Conservation (phyloP, 1,140 invertebrate species). For the Tetragonula clypearis region DNA sequence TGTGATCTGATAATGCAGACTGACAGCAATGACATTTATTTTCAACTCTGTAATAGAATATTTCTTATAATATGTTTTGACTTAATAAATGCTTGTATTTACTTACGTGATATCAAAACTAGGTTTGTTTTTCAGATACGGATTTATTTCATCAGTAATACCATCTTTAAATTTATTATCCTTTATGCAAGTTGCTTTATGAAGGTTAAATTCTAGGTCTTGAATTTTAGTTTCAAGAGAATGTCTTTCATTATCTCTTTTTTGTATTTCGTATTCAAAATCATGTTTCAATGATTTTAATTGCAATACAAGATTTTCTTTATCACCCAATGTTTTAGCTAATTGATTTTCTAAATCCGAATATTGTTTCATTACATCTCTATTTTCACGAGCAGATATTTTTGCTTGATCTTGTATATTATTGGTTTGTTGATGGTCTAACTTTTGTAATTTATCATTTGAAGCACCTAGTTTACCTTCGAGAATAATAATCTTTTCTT, state of each 20-base stretch:
- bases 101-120: slow-evolving; percentile 53
- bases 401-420: slow-evolving; percentile 66
- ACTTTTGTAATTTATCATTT: slow-evolving; percentile 65
- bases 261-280: slow-evolving; percentile 74
- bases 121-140: slow-evolving; percentile 25
- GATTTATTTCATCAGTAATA: slow-evolving; percentile 15
- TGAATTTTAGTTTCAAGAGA: slow-evolving; percentile 72
- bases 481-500: slow-evolving; percentile 67
- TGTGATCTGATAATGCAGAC: slow-evolving; percentile 52
- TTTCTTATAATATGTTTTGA: not conserved
- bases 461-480: slow-evolving; percentile 66
- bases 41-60: slow-evolving; percentile 48
- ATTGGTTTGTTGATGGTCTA: slow-evolving; percentile 59
- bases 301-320: slow-evolving; percentile 70
- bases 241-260: slow-evolving; percentile 72
- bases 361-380: slow-evolving; percentile 72
- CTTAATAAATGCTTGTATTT: slow-evolving; percentile 3
- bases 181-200: slow-evolving; percentile 44
- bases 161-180: slow-evolving; percentile 22
- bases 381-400: slow-evolving; percentile 69
- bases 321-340: slow-evolving; percentile 68
- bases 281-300: slow-evolving; percentile 70
- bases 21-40: slow-evolving; percentile 51
- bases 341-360: slow-evolving; percentile 72
- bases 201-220: slow-evolving; percentile 72